Percentiles rank a stretch among this genome's conserved stretches.
Evolutionary conservation across 1,140 invertebrate species (phyloP).

Genomic region (Wiebesia pumilae): DNA sequence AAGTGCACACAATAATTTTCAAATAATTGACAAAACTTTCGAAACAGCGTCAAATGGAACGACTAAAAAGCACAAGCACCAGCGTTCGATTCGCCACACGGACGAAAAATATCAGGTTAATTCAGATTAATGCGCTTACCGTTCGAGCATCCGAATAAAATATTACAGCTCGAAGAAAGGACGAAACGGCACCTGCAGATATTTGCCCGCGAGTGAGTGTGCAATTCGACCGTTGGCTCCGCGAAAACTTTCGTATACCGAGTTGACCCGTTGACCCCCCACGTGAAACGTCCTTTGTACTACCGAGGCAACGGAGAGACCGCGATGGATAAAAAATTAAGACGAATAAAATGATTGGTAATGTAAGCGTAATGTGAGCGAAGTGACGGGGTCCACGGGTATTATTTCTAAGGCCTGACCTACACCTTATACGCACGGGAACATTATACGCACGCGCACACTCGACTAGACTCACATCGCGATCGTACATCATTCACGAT

Average conservation of each 20-base stretch:
- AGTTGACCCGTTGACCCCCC: constrained; percentile 62
- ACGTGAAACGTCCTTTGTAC: constrained; percentile 55
- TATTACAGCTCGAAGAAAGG: background rate
- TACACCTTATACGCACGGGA: too few species aligned
- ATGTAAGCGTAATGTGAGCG: constrained; percentile 68
- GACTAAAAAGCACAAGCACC: background rate
- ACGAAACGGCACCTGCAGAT: too few species aligned
- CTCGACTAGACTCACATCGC: background rate
- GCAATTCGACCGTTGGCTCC: background rate
- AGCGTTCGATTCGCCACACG: background rate
- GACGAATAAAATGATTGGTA: constrained; percentile 66
- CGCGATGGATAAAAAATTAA: background rate
- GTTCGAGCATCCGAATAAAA: background rate
- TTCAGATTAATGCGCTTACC: background rate
- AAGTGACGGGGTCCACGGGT: background rate
- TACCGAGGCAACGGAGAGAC: background rate
- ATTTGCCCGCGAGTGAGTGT: too few species aligned
- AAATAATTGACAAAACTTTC: background rate
- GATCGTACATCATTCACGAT: constrained; percentile 30
- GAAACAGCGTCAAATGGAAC: background rate
- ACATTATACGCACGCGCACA: background rate
- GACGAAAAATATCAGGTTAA: background rate
- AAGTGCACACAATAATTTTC: background rate
- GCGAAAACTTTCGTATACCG: constrained; percentile 55
- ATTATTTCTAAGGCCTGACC: too few species aligned